Conservation (phyloP, 2,888 invertebrate species). For the Drosophila paramelanica region DNA sequence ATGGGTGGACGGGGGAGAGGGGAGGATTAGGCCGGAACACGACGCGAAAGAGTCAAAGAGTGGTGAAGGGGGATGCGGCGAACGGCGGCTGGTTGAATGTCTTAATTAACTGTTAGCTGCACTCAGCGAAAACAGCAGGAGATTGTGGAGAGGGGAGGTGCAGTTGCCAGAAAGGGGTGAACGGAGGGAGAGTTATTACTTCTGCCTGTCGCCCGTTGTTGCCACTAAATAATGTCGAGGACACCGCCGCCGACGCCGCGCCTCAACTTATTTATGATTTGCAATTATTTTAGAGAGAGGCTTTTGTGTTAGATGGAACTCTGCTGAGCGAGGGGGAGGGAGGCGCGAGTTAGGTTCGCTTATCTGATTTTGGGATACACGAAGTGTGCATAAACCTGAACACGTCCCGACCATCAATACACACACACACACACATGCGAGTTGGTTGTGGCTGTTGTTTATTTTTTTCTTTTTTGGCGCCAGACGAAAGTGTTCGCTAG, state of each 20-base stretch:
- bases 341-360: constrained; percentile 39
- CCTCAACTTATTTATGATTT: constrained; percentile 72
- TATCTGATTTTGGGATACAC: constrained; percentile 73
- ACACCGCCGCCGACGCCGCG: constrained; percentile 42
- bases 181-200: constrained; percentile 16
- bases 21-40: constrained; percentile 21
- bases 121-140: constrained; percentile 45
- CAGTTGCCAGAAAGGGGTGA: not conserved
- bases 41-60: constrained; percentile 13
- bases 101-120: constrained; percentile 77
- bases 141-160: not conserved
- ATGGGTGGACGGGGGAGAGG: not conserved
- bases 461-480: constrained; percentile 48
- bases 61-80: constrained; percentile 5
- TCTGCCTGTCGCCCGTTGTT: constrained; percentile 45
- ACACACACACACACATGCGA: constrained; percentile 15
- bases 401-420: constrained; percentile 5
- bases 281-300: constrained; percentile 65
- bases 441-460: constrained; percentile 27
- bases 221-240: constrained; percentile 70
- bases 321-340: not conserved
- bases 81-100: constrained; percentile 54
- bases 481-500: constrained; percentile 73
- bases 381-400: constrained; percentile 12
- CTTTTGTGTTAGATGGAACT: constrained; percentile 5